Evolutionary conservation across 2,797 vertebrate species (phyloP).

Genomic region (Neosilurus mollespiculum): DNA sequence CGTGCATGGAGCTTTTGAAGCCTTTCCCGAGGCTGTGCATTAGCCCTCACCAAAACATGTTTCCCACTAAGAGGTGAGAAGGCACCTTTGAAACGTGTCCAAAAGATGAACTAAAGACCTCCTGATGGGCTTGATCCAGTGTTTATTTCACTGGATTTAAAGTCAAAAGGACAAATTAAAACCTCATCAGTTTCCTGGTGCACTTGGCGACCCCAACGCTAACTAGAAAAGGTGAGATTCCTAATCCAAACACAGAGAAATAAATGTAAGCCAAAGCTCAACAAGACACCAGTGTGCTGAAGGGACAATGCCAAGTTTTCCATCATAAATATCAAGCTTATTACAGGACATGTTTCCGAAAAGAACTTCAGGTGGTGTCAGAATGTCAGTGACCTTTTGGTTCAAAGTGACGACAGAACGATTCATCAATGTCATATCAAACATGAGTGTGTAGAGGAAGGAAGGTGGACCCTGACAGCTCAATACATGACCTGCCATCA

Average conservation of each 20-base stretch:
- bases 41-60: slow-evolving; percentile 36
- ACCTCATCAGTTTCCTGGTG: slow-evolving; percentile 39
- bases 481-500: slow-evolving; percentile 46
- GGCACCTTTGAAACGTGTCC: slow-evolving; percentile 49
- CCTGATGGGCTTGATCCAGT: slow-evolving; percentile 33
- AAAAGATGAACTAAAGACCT: slow-evolving; percentile 42
- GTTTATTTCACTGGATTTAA: slow-evolving; percentile 47
- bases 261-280: not conserved
- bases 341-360: slow-evolving; percentile 31
- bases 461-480: slow-evolving; percentile 34
- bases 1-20: slow-evolving; percentile 48
- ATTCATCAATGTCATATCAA: slow-evolving; percentile 52
- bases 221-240: slow-evolving; percentile 1
- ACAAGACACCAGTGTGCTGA: not conserved
- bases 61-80: slow-evolving; percentile 44
- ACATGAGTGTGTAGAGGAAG: slow-evolving; percentile 15
- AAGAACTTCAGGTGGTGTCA: slow-evolving; percentile 46
- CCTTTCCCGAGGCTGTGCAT: slow-evolving; percentile 42
- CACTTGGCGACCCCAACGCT: slow-evolving; percentile 25
- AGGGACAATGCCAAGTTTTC: slow-evolving; percentile 18
- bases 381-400: slow-evolving; percentile 36
- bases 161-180: slow-evolving; percentile 45
- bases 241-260: not conserved
- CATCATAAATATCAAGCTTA: slow-evolving; percentile 27
- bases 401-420: slow-evolving; percentile 40